Conservation (phyloP, 2,797 vertebrate genomes). For the Tokudaia muenninki region DNA sequence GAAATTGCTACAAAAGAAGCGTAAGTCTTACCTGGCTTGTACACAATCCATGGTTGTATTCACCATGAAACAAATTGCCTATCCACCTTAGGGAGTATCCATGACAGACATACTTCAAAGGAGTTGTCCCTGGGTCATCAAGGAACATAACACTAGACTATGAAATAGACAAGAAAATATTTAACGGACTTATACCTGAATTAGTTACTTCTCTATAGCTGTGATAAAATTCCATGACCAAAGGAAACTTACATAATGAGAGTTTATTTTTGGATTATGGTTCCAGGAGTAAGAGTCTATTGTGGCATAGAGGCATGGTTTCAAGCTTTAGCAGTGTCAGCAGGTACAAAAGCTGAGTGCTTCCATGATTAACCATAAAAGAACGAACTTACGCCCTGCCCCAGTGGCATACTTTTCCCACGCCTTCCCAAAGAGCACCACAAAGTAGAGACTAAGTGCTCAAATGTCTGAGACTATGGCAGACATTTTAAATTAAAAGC, state of each 20-base stretch:
- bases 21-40: not conserved
- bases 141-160: not conserved
- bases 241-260: not conserved
- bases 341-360: not conserved
- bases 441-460: not conserved
- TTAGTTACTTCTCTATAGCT: not conserved
- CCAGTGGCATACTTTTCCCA: not conserved
- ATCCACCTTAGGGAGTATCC: not conserved
- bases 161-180: not conserved
- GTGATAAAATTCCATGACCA: not conserved
- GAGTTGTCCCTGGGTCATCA: not conserved
- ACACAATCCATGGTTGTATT: not conserved
- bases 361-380: not conserved
- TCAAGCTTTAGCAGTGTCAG: too few species aligned
- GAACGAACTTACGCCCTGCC: not conserved
- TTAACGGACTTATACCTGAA: not conserved
- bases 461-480: not conserved
- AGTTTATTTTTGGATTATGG: not conserved
- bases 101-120: not conserved
- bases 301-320: not conserved
- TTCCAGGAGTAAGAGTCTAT: not conserved
- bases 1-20: constrained; percentile 39
- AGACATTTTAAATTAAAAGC: not conserved
- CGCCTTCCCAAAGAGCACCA: not conserved
- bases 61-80: not conserved